phyloP scores from a whole-genome alignment of 2,888 invertebrate genomes.

The Ceraclea dissimilis region DNA sequence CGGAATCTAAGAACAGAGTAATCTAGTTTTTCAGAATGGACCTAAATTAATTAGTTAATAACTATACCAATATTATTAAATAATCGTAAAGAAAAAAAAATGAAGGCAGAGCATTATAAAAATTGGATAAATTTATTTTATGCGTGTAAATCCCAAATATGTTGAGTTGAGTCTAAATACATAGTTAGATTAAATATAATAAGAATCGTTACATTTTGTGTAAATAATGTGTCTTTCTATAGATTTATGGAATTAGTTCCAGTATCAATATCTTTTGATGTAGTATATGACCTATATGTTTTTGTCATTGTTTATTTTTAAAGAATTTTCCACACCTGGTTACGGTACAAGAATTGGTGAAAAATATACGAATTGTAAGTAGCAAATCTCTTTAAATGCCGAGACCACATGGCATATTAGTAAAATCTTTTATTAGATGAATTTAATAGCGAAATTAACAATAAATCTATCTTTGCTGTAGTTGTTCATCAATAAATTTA shows the following conservation, averaged over 20 bases:
- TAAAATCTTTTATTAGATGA: constrained; percentile 6
- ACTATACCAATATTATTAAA: too few species aligned
- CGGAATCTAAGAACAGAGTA: too few species aligned
- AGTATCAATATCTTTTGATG: not conserved
- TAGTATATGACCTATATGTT: not conserved
- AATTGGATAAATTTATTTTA: too few species aligned
- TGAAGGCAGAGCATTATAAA: too few species aligned
- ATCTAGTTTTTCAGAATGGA: too few species aligned
- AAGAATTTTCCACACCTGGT: constrained; percentile 24
- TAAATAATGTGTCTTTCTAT: too few species aligned
- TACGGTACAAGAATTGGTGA: constrained; percentile 6
- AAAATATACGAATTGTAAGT: constrained; percentile 8
- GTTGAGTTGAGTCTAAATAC: too few species aligned
- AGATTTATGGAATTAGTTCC: not conserved
- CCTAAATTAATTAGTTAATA: too few species aligned
- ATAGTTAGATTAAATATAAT: too few species aligned
- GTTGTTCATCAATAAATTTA: constrained; percentile 23
- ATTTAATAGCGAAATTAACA: constrained; percentile 7
- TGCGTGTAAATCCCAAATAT: too few species aligned
- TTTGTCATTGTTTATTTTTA: constrained; percentile 9
- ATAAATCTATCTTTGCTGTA: constrained; percentile 8
- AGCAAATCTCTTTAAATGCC: constrained; percentile 5
- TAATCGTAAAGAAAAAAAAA: too few species aligned
- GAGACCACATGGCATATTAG: constrained; percentile 10
- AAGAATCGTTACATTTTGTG: too few species aligned